Percentiles rank a stretch among this genome's conserved stretches.
These are phyloP conservation scores for Boleophthalmus pectinirostris DNA, from an alignment of 2,113 vertebrate species.

Conservation along the genomic window DNA sequence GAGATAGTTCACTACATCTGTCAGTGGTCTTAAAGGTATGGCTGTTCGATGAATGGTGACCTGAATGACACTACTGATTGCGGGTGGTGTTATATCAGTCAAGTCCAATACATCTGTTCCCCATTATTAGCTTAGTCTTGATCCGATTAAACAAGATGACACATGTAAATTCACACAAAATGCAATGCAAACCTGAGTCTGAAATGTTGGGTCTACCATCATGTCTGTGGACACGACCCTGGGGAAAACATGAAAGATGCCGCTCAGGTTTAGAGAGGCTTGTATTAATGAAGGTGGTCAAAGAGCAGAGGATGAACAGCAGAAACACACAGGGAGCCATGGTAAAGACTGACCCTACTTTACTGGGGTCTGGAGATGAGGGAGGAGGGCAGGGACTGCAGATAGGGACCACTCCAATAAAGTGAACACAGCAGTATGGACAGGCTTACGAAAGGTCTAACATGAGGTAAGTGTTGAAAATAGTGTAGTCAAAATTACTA, in stretches of 20 bases:
- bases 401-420: slow-evolving; percentile 41
- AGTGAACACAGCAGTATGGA: slow-evolving; percentile 16
- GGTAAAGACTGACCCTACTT: slow-evolving; percentile 68
- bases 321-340: slow-evolving; percentile 55
- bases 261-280: slow-evolving; percentile 50
- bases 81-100: slow-evolving; percentile 26
- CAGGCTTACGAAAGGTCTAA: no score
- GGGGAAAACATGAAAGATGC: slow-evolving; percentile 69
- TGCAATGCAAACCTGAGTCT: slow-evolving; percentile 44
- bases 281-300: slow-evolving; percentile 61
- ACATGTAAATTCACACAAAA: slow-evolving; percentile 39
- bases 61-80: neutral
- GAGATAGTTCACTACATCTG: neutral
- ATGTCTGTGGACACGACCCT: slow-evolving; percentile 54
- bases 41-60: neutral
- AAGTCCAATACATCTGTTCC: slow-evolving; percentile 53
- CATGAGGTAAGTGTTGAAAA: no score
- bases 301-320: slow-evolving; percentile 60
- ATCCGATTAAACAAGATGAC: slow-evolving; percentile 42
- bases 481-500: no score
- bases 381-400: slow-evolving; percentile 10
- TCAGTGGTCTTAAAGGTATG: neutral
- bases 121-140: slow-evolving; percentile 43
- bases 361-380: slow-evolving; percentile 52
- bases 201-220: slow-evolving; percentile 62